Percentiles rank a stretch among this genome's conserved stretches.
phyloP scores from a whole-genome alignment of 2,888 invertebrate species.

The Nineta flava region DNA sequence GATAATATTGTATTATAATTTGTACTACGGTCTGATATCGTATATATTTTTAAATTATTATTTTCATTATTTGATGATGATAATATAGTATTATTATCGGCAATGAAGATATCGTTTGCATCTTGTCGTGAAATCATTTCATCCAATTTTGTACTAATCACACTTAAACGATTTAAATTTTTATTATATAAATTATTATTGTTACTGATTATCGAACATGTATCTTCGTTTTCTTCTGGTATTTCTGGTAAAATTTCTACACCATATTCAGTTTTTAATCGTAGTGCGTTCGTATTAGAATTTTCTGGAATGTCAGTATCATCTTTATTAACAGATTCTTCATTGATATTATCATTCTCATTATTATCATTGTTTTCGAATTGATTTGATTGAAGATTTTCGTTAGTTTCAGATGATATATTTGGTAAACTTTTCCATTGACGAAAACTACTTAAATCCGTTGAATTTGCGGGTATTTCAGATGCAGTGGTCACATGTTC shows the following conservation, averaged over 20 bases:
- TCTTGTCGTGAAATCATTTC: conserved; percentile 31
- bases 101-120: conserved; percentile 20
- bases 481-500: background rate
- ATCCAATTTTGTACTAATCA: conserved; percentile 33
- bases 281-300: conserved; percentile 10
- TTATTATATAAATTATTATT: conserved; percentile 28
- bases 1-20: background rate
- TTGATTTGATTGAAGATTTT: background rate
- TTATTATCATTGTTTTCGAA: conserved; percentile 1
- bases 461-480: background rate
- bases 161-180: conserved; percentile 35
- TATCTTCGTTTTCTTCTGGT: conserved; percentile 34
- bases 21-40: background rate
- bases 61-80: no score
- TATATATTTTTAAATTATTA: no score
- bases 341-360: no score
- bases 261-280: conserved; percentile 31
- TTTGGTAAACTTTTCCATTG: conserved; percentile 9
- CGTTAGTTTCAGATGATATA: background rate
- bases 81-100: no score
- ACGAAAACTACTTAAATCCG: background rate
- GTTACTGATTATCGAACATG: conserved; percentile 17
- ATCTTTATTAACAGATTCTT: no score
- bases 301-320: no score
- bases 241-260: conserved; percentile 37